Evolutionary conservation across 2,888 invertebrate species (phyloP).

Genomic region (Anaspis maculata): DNA sequence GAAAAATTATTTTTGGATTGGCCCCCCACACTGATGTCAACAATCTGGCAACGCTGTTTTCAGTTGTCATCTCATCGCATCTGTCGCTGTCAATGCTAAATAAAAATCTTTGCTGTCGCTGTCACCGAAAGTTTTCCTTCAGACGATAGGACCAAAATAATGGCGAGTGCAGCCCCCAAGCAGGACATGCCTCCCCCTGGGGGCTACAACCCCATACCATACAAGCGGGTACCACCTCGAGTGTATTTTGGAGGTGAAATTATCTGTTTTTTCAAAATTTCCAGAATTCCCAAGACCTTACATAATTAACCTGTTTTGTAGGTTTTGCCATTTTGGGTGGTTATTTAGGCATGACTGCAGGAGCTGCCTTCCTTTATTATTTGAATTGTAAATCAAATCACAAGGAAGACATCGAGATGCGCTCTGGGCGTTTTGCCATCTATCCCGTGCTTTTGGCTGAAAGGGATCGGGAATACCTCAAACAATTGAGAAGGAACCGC

Average conservation of each 20-base stretch:
- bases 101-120: no score
- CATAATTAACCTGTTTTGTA: no score
- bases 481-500: conserved; percentile 68
- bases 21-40: no score
- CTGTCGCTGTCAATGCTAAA: no score
- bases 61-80: no score
- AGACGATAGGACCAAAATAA: no score
- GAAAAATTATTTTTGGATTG: no score
- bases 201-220: conserved; percentile 75
- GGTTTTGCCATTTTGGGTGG: conserved; percentile 56
- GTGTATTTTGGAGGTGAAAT: conserved; percentile 56
- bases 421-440: conserved; percentile 68
- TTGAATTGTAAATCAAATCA: conserved; percentile 47
- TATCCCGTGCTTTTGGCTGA: conserved; percentile 75
- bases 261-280: conserved; percentile 2
- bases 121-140: no score
- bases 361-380: conserved; percentile 51
- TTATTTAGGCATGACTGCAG: conserved; percentile 50
- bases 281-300: conserved; percentile 8
- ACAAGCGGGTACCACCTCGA: conserved; percentile 63
- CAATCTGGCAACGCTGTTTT: no score
- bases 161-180: no score
- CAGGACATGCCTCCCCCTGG: conserved; percentile 94
- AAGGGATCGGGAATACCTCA: conserved; percentile 74
- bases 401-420: conserved; percentile 61